Percentiles rank a stretch among this genome's conserved stretches.
phyloP scores from a whole-genome alignment of 1,140 invertebrate species.

The Stegodyphus dumicola region DNA sequence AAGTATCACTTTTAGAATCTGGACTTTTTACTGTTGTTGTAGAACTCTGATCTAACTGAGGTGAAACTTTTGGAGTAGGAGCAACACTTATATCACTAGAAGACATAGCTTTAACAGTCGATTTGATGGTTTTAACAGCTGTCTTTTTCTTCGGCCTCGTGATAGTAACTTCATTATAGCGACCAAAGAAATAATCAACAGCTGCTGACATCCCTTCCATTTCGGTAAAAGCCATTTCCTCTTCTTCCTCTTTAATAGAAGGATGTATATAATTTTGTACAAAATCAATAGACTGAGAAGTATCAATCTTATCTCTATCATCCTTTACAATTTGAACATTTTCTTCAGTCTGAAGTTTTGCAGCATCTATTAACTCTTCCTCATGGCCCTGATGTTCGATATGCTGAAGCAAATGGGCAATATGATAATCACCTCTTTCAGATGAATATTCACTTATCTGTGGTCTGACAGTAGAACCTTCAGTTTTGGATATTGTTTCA shows the following conservation, averaged over 20 bases:
- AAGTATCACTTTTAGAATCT: not conserved
- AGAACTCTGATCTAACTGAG: constrained; percentile 15
- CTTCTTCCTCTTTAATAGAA: not conserved
- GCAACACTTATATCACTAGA: constrained; percentile 30
- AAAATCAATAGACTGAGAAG: too few relatives aligned
- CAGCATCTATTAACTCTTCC: too few relatives aligned
- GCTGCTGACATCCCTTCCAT: constrained; percentile 28
- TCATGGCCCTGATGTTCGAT: not conserved
- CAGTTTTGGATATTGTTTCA: not conserved
- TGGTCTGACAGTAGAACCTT: not conserved
- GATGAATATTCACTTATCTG: not conserved
- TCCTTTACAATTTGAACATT: not conserved
- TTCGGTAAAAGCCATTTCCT: constrained; percentile 23
- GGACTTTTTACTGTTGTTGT: not conserved
- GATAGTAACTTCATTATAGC: constrained; percentile 47
- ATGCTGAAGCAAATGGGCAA: not conserved
- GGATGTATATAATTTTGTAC: not conserved
- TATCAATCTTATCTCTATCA: too few relatives aligned
- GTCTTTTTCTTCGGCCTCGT: constrained; percentile 35
- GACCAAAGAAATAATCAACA: constrained; percentile 54
- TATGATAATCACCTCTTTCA: not conserved
- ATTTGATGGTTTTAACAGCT: not conserved
- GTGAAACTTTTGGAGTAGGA: not conserved
- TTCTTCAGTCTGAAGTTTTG: not conserved
- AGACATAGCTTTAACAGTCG: constrained; percentile 24